These are phyloP conservation scores for Lepus townsendii DNA, from an alignment of 2,797 vertebrate genomes.

Conservation along the genomic window DNA sequence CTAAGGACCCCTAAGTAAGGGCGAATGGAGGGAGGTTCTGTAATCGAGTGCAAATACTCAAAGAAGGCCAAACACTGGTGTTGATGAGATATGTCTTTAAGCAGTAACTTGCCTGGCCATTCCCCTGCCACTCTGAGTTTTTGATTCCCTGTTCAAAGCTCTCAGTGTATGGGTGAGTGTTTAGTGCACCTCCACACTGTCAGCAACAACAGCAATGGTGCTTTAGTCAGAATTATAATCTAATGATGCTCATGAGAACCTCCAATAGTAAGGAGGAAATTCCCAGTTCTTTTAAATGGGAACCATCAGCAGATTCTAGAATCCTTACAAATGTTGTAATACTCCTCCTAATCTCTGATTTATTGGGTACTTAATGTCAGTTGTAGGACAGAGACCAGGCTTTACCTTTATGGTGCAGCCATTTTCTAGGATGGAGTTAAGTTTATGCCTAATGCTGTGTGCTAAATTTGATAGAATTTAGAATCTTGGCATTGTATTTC, in stretches of 20 bases:
- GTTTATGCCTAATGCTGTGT: conserved; percentile 37
- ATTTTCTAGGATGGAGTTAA: conserved; percentile 34
- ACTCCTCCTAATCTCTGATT: neutral
- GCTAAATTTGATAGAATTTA: conserved; percentile 49
- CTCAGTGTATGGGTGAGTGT: neutral
- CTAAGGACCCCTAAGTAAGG: conserved; percentile 1
- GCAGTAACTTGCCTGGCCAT: neutral
- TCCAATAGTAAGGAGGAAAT: neutral
- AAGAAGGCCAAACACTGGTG: conserved; percentile 37
- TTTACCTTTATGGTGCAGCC: conserved; percentile 33
- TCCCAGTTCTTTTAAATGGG: neutral
- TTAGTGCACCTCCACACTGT: neutral
- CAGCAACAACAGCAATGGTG: neutral
- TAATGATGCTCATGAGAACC: neutral
- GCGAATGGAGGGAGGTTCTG: neutral
- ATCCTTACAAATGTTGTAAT: neutral
- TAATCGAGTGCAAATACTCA: conserved; percentile 58
- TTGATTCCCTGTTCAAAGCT: neutral
- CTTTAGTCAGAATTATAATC: neutral
- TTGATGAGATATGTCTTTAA: conserved; percentile 54
- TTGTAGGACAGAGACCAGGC: conserved; percentile 15
- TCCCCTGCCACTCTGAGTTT: conserved; percentile 4
- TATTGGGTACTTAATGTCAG: neutral
- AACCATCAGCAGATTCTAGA: conserved; percentile 26
- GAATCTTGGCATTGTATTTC: conserved; percentile 37